These are phyloP conservation scores for Leptinotarsa undecemlineata DNA, from an alignment of 1,140 invertebrate genomes.

Conservation along the genomic window DNA sequence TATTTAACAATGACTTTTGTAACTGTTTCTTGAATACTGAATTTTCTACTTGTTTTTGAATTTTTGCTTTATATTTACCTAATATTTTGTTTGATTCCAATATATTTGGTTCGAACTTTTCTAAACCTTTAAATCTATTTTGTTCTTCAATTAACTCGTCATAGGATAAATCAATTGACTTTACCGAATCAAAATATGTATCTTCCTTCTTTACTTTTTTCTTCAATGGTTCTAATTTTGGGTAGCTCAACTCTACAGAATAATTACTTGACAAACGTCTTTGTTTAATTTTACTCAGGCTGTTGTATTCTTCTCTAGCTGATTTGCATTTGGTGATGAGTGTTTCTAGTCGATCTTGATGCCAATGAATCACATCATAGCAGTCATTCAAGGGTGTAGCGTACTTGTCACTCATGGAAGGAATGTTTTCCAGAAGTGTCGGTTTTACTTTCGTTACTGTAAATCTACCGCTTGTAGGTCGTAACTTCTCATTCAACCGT, in stretches of 20 bases:
- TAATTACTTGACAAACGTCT: conserved; percentile 13
- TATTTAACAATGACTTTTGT: conserved; percentile 49
- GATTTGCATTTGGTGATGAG: conserved; percentile 41
- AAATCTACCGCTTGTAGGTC: conserved; percentile 23
- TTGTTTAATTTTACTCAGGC: conserved; percentile 31
- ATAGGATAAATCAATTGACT: conserved; percentile 28
- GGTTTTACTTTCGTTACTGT: conserved; percentile 30
- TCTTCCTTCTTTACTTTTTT: no score
- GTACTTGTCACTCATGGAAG: conserved; percentile 43
- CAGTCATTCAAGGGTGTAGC: conserved; percentile 55
- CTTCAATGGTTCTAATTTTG: no score
- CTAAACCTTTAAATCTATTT: conserved; percentile 25
- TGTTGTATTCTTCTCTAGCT: conserved; percentile 39
- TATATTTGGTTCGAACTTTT: conserved; percentile 32
- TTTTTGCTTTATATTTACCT: conserved; percentile 47
- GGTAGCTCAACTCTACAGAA: neutral
- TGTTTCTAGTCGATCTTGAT: conserved; percentile 57
- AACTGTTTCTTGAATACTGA: conserved; percentile 45
- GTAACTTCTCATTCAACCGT: conserved; percentile 25
- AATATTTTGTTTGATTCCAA: conserved; percentile 44
- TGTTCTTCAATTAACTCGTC: conserved; percentile 39
- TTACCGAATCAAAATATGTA: conserved; percentile 6
- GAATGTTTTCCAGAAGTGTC: conserved; percentile 29
- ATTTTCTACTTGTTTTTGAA: conserved; percentile 34
- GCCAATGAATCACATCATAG: conserved; percentile 60